Conservation (phyloP, 2,113 vertebrate genomes). For the Cariama cristata region DNA sequence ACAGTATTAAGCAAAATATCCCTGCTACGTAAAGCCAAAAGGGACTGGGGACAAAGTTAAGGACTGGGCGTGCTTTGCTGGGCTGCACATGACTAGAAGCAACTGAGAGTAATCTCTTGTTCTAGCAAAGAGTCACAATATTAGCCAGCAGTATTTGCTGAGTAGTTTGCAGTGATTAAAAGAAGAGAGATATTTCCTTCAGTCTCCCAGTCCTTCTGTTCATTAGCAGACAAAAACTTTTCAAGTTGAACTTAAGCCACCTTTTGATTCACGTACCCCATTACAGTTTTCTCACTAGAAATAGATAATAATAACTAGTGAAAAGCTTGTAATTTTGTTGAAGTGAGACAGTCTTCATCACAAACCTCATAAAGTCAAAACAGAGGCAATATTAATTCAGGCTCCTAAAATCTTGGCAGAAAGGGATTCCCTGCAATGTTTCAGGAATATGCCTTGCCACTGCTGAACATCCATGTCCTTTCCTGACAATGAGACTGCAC, state of each 20-base stretch:
- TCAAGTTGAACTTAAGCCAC: neutral
- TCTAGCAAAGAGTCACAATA: neutral
- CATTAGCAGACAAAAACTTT: neutral
- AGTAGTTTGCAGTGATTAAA: neutral
- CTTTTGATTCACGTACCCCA: neutral
- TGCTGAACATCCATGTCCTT: constrained; percentile 14
- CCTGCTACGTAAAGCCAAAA: neutral
- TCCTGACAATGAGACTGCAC: constrained; percentile 46
- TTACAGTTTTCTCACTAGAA: neutral
- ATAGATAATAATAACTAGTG: neutral
- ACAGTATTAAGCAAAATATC: neutral
- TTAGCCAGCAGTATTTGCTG: neutral
- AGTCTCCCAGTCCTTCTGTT: neutral
- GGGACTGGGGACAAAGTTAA: neutral
- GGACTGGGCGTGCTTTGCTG: neutral
- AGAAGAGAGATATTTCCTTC: neutral
- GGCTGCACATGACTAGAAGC: neutral
- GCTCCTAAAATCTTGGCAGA: neutral
- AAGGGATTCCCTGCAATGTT: constrained; percentile 25
- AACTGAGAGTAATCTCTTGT: neutral
- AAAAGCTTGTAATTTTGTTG: neutral
- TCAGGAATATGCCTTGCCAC: neutral
- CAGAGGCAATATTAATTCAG: neutral
- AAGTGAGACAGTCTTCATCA: neutral
- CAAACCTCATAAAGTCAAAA: neutral